A percentile compares a stretch with the other conserved stretches of the same genome.
Evolutionary conservation across 1,140 invertebrate species (phyloP).

Genomic region (Bradysia coprophila): DNA sequence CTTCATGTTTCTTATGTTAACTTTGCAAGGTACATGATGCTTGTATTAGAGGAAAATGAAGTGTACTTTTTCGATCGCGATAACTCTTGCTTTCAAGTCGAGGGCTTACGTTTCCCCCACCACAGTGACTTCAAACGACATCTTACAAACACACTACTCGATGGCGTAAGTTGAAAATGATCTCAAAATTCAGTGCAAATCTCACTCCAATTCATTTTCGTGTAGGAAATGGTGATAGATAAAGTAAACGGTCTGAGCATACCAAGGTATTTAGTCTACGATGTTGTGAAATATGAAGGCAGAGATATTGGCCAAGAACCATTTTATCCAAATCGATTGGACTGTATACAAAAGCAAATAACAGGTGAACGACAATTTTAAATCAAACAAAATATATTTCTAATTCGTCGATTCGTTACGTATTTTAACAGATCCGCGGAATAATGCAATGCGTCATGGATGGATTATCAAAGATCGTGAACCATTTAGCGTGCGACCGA

Average conservation of each 20-base stretch:
- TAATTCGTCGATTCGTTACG: too few relatives aligned
- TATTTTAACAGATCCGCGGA: slow-evolving; percentile 34
- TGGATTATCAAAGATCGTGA: slow-evolving; percentile 56
- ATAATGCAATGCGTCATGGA: slow-evolving; percentile 54
- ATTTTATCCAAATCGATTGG: slow-evolving; percentile 57
- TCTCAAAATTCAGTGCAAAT: slow-evolving; percentile 1
- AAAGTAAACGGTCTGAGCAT: slow-evolving; percentile 50
- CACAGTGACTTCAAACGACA: slow-evolving; percentile 49
- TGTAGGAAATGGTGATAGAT: slow-evolving; percentile 87
- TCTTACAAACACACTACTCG: slow-evolving; percentile 71
- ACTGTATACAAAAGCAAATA: slow-evolving; percentile 56
- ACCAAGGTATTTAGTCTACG: slow-evolving; percentile 88
- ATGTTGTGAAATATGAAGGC: slow-evolving; percentile 73
- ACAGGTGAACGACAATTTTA: slow-evolving; percentile 28
- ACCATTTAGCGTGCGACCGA: slow-evolving; percentile 72
- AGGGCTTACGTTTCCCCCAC: slow-evolving; percentile 58
- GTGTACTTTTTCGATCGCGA: slow-evolving; percentile 93
- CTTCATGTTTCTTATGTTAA: slow-evolving; percentile 5
- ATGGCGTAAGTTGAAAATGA: slow-evolving; percentile 53
- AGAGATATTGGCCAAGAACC: slow-evolving; percentile 55
- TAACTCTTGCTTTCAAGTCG: slow-evolving; percentile 81
- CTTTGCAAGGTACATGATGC: slow-evolving; percentile 76
- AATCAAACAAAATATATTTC: too few relatives aligned
- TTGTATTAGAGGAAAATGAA: slow-evolving; percentile 67
- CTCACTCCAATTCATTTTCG: slow-evolving; percentile 7